phyloP scores from a whole-genome alignment of 2,888 invertebrate species.

The Standfussiana lucernea region DNA sequence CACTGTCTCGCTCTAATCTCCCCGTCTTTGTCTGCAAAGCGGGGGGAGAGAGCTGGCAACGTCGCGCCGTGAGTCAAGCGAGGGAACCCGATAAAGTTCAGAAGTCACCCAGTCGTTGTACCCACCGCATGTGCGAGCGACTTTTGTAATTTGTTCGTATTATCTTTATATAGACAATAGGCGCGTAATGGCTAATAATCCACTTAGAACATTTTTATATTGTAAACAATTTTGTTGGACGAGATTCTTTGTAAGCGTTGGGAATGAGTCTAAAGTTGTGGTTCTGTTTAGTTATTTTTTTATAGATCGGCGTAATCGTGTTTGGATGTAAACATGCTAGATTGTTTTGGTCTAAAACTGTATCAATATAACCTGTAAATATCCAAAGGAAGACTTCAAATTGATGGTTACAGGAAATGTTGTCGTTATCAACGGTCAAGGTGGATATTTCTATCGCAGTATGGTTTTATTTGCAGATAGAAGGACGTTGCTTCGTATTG shows the following conservation, averaged over 20 bases:
- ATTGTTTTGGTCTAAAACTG: constrained; percentile 23
- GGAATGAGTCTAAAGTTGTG: constrained; percentile 34
- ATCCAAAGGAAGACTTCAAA: background rate
- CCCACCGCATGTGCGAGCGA: constrained; percentile 18
- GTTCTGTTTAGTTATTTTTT: constrained; percentile 29
- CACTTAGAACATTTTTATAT: constrained; percentile 67
- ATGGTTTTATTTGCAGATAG: background rate
- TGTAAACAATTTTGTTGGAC: constrained; percentile 66
- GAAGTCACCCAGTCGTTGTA: constrained; percentile 56
- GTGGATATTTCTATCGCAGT: background rate
- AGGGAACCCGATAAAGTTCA: constrained; percentile 63
- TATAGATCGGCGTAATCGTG: constrained; percentile 5
- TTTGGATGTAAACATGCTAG: constrained; percentile 31
- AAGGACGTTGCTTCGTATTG: background rate
- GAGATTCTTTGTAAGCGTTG: constrained; percentile 54
- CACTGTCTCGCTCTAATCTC: constrained; percentile 65
- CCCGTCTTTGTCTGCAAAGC: constrained; percentile 68
- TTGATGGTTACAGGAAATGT: too few relatives aligned
- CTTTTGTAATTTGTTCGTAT: constrained; percentile 38
- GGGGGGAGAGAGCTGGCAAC: constrained; percentile 82
- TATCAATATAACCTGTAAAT: background rate
- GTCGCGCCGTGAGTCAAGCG: constrained; percentile 71
- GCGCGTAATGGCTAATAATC: constrained; percentile 66
- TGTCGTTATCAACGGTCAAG: background rate
- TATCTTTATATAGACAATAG: constrained; percentile 67